Evolutionary conservation across 2,888 invertebrate genomes (phyloP), one percentile per base, ranked within the genome.

Genomic region (Pteria penguin): DNA sequence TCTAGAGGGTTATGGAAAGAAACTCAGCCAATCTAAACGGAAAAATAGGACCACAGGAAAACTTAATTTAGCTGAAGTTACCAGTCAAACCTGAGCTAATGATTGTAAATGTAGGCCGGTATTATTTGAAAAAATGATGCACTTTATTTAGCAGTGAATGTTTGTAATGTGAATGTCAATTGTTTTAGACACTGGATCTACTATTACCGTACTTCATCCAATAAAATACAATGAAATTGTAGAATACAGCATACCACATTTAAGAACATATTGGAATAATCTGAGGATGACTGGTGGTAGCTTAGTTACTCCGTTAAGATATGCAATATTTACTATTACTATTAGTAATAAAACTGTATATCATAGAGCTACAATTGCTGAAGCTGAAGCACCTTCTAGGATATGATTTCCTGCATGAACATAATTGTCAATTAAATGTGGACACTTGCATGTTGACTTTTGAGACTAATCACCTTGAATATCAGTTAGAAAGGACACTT

Each of bases 131-230:
- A n/a, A n/a, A n/a, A n/a, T n/a, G n/a, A n/a, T n/a, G n/a, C n/a
- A n/a, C n/a, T n/a, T n/a, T n/a, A n/a, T n/a, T n/a, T n/a, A n/a
- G n/a, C n/a, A n/a, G n/a, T n/a, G n/a, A n/a, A n/a, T n/a, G n/a
- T n/a, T n/a, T n/a, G n/a, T n/a, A n/a, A n/a, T n/a, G n/a, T n/a
- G n/a, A n/a, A n/a, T n/a, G n/a, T n/a, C n/a, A n/a, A n/a, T n/a
- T n/a, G n/a, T n/a, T n/a, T n/a, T 68, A 1, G 68, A 68, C 57
- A 68, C 68, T 22, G 60, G 60, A 36, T 70, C 69, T 70, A 60
- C 69, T 33, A 33, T 58, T 2, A 60, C 69, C 14, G 36, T 60
- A 8, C 18, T 58, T 2, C 33, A 70, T 70, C 33, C 69, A 32
- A 29, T 11, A 4, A 70, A 61, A 33, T 68, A 55, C 52, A n/a